Evolutionary conservation across 2,113 vertebrate genomes (phyloP).

Genomic region (Artemisiospiza belli): DNA sequence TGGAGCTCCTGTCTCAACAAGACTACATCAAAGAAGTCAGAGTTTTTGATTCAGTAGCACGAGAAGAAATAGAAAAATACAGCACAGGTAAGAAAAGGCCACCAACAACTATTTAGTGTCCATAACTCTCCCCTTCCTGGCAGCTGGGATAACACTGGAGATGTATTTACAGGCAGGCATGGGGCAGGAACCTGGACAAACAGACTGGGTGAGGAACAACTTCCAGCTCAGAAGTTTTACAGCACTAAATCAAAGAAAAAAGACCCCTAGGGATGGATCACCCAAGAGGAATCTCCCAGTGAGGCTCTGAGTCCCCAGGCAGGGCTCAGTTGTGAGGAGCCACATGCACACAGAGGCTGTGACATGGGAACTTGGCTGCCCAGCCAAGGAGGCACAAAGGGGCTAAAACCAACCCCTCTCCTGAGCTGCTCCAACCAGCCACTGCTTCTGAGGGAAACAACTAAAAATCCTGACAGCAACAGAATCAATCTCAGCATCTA

Average conservation of each 20-base stretch:
- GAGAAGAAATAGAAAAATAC: constrained; percentile 7
- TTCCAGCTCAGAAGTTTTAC: not conserved
- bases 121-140: not conserved
- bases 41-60: constrained; percentile 38
- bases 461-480: not conserved
- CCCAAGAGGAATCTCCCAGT: not conserved
- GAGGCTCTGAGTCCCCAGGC: not conserved
- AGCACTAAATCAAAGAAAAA: not conserved
- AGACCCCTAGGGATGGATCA: not conserved
- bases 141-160: not conserved
- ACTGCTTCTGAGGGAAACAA: not conserved
- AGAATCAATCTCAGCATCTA: not conserved
- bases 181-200: not conserved
- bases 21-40: constrained; percentile 56
- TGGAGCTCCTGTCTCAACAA: constrained; percentile 34
- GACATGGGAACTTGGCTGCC: not conserved
- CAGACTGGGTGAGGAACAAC: not conserved
- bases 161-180: not conserved
- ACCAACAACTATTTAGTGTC: not conserved
- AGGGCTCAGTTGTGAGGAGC: not conserved
- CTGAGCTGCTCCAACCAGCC: not conserved
- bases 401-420: not conserved
- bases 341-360: rapidly evolving
- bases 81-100: constrained; percentile 39
- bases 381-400: not conserved